These are phyloP conservation scores for Nebria salina DNA, from an alignment of 2,888 invertebrate species.

Conservation along the genomic window DNA sequence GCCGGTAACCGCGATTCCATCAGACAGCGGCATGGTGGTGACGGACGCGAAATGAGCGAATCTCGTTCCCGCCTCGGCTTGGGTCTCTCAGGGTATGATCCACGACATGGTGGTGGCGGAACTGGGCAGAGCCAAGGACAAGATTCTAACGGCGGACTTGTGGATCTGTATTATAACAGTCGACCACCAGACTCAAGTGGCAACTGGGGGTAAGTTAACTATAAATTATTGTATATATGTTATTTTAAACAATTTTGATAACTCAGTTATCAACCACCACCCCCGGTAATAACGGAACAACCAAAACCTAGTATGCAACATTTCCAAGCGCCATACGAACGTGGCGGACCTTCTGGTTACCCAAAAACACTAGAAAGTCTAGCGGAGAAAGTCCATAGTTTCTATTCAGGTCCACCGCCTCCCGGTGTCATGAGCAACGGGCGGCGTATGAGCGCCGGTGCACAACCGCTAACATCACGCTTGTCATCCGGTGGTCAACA, in stretches of 20 bases:
- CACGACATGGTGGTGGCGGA: conserved; percentile 61
- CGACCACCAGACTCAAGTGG: conserved; percentile 72
- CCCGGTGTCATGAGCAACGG: conserved; percentile 63
- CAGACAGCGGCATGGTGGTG: conserved; percentile 72
- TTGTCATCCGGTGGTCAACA: conserved; percentile 64
- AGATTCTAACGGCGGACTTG: conserved; percentile 69
- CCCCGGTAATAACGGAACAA: conserved; percentile 90
- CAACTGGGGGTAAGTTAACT: conserved; percentile 64
- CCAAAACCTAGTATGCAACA: conserved; percentile 83
- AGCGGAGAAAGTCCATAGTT: conserved; percentile 92
- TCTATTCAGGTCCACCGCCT: conserved; percentile 72
- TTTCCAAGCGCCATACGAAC: conserved; percentile 85
- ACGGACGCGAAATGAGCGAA: conserved; percentile 81
- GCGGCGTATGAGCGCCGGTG: conserved; percentile 76
- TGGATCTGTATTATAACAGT: conserved; percentile 85
- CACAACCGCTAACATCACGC: conserved; percentile 63
- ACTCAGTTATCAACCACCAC: conserved; percentile 79
- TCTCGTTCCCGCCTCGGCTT: conserved; percentile 80
- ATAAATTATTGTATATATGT: background rate
- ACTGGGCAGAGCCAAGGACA: conserved; percentile 59
- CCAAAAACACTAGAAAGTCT: conserved; percentile 91
- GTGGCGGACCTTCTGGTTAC: conserved; percentile 60
- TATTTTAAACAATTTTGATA: background rate
- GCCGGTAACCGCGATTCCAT: conserved; percentile 58
- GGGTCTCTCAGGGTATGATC: conserved; percentile 73